These are phyloP conservation scores for Drosophila mayri DNA, from an alignment of 1,140 invertebrate species.

Conservation along the genomic window DNA sequence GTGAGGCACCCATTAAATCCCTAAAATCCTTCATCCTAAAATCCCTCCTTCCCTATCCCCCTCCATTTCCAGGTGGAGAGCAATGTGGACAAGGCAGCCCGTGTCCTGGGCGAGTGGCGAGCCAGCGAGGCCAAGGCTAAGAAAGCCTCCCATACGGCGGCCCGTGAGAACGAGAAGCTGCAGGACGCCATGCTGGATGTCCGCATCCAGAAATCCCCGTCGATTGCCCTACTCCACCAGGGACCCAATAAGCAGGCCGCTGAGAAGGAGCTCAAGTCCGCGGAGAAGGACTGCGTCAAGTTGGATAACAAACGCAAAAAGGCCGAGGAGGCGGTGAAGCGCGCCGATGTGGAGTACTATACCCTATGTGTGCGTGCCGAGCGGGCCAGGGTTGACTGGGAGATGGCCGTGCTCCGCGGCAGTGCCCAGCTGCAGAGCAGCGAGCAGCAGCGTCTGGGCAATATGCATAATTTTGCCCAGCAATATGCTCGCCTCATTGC, in stretches of 20 bases:
- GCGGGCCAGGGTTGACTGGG: conserved; percentile 95
- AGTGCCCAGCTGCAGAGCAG: conserved; percentile 91
- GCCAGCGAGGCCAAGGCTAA: conserved; percentile 94
- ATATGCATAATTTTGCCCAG: conserved; percentile 91
- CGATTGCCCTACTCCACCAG: conserved; percentile 85
- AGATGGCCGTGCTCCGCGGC: conserved; percentile 93
- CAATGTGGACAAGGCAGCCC: conserved; percentile 94
- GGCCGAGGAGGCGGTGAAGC: conserved; percentile 94
- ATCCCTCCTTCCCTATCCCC: too few relatives aligned
- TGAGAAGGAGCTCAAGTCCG: conserved; percentile 84
- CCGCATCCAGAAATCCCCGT: conserved; percentile 84
- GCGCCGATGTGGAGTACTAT: conserved; percentile 97
- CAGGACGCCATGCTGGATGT: conserved; percentile 89
- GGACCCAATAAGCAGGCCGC: conserved; percentile 78
- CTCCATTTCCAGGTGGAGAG: conserved; percentile 88
- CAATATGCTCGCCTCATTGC: conserved; percentile 92
- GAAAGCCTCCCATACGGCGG: conserved; percentile 92
- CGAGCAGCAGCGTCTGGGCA: conserved; percentile 94
- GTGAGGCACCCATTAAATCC: conserved; percentile 77
- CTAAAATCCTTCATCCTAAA: too few relatives aligned
- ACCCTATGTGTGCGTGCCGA: conserved; percentile 95
- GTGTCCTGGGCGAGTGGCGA: conserved; percentile 93
- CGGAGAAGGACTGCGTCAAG: conserved; percentile 88
- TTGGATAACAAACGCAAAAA: conserved; percentile 95
- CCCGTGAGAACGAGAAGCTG: conserved; percentile 94